Evolutionary conservation across 2,888 invertebrate species (phyloP).

Genomic region (Cheiracanthium punctorium): DNA sequence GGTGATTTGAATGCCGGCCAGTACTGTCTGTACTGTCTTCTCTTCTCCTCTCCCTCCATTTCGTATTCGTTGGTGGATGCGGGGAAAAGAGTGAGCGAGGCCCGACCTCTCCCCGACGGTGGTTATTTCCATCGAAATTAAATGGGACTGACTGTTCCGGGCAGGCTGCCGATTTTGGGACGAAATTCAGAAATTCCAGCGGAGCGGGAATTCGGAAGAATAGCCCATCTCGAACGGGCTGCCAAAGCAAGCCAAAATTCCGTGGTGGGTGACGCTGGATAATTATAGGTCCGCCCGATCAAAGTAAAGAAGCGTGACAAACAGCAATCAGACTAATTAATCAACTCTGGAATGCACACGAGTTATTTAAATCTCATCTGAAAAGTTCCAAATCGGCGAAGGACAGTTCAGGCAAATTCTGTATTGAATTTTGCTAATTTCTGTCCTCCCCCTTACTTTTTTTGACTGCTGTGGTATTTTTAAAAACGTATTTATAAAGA

Average conservation of each 20-base stretch:
- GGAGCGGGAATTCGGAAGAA: background rate
- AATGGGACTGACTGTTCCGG: background rate
- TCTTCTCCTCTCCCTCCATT: background rate
- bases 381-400: too few species aligned
- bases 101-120: slow-evolving; percentile 8
- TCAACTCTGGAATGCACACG: background rate
- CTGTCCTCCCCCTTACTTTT: too few species aligned
- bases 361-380: too few species aligned
- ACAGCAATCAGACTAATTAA: background rate
- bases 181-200: background rate
- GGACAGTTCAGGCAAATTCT: too few species aligned
- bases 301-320: background rate
- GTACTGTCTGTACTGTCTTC: background rate
- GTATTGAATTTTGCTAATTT: too few species aligned
- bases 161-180: background rate
- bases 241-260: background rate
- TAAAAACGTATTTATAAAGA: too few species aligned
- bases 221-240: background rate
- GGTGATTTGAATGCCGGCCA: slow-evolving; percentile 41
- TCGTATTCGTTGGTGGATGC: background rate
- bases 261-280: background rate
- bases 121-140: slow-evolving; percentile 15
- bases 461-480: too few species aligned
- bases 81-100: slow-evolving; percentile 12
- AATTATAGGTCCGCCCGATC: background rate